Base-by-base conservation (phyloP, 1,140 invertebrate species). In the Drosophila punjabiensis region DNA sequence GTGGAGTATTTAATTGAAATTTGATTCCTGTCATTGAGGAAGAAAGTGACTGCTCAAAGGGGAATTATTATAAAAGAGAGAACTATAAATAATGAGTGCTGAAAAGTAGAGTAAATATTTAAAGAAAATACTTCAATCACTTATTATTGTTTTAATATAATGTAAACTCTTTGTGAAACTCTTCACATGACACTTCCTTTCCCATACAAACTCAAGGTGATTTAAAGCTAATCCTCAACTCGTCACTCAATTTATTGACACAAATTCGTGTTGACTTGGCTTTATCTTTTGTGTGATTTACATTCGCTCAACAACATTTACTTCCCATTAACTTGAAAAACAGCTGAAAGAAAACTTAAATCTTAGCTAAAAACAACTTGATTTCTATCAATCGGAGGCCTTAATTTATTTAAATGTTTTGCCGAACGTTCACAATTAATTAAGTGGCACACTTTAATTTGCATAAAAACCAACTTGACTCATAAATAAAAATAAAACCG, bases 371-470 rank as follows among this genome's bases (percentile, higher is more conserved):
- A 78, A 69, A 64, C 66, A 79, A 64, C 59, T 60, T 71, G 48
- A 78, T 56, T 74, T 33, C n/a, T 56, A 41, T 61, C 67, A 61
- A 28, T 37, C 13, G 39, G 30, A 52, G 55, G 50, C 70, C 47
- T 74, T 74, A 60, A 79, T 65, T 60, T 55, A 79, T 79, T 52
- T 58, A 76, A 67, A 77, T 50, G 55, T 32, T 41, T 45, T 47
- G 52, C 50, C 45, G 39, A 77, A 59, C 73, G 76, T 45, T 59
- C 56, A 35, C 70, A 79, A 79, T 79, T 71, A 79, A 79, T 79
- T 79, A 79, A 73, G 60, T 71, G 76, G 59, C 76, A 79, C 76
- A 79, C 66, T 79, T 79, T 78, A 60, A 78, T 78, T 78, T 78
- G 50, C 76, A 78, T 78, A 55, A 48, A 53, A 61, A 35, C 37